Evolutionary conservation across 2,888 invertebrate genomes (phyloP).

Genomic region (Lepeophtheirus nordmannii): DNA sequence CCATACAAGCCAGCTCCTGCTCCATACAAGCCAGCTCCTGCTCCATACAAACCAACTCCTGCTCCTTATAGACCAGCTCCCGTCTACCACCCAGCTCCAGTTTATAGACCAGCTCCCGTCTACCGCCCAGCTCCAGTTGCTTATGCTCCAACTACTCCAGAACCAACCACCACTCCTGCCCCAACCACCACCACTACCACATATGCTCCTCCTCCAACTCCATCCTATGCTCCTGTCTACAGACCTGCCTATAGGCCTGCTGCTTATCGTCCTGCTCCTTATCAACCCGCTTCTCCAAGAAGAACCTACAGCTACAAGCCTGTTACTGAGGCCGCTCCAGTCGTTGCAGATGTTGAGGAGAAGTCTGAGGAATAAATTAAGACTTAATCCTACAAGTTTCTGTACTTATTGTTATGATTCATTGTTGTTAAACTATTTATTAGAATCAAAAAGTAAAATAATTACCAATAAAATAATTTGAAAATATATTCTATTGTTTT

Average conservation of each 20-base stretch:
- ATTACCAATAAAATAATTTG: too few species aligned
- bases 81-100: background rate
- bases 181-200: background rate
- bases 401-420: background rate
- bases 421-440: too few species aligned
- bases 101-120: background rate
- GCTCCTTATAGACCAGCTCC: constrained; percentile 18
- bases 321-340: background rate
- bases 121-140: background rate
- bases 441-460: too few species aligned
- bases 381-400: background rate
- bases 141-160: background rate
- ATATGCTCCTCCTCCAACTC: background rate
- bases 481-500: too few species aligned
- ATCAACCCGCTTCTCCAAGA: background rate
- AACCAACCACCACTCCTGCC: constrained; percentile 12
- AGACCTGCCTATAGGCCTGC: background rate
- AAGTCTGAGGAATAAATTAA: background rate
- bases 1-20: constrained; percentile 25
- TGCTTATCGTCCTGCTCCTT: background rate
- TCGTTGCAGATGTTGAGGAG: background rate
- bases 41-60: background rate
- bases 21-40: constrained; percentile 8
- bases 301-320: background rate
- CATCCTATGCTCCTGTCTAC: background rate